phyloP scores from a whole-genome alignment of 30 jellyfish, hydroid and myxozoan species.

The Aurelia sp. region DNA sequence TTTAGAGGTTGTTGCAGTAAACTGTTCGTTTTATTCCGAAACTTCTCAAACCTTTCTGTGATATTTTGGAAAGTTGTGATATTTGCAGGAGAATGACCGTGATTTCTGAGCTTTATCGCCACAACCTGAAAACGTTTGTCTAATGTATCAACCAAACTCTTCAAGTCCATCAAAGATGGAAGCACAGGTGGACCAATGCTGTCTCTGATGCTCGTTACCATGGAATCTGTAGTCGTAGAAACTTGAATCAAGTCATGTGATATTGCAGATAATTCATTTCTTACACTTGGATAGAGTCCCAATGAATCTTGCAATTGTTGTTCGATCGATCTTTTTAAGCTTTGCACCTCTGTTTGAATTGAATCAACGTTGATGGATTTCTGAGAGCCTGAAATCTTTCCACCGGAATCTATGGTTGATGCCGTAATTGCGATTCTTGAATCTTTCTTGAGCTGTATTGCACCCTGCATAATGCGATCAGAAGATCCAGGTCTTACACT shows the following conservation, averaged over 20 bases:
- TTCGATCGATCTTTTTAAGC: not conserved
- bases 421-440: not conserved
- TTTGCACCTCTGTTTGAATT: slow-evolving; percentile 3
- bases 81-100: not conserved
- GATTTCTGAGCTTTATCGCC: not conserved
- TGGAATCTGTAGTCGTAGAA: not conserved
- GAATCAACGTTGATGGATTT: not conserved
- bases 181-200: not conserved
- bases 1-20: not conserved
- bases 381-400: slow-evolving; percentile 3
- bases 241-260: not conserved
- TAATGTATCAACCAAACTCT: not conserved
- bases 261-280: not conserved
- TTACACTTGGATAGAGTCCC: not conserved
- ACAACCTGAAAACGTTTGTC: slow-evolving; percentile 13
- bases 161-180: not conserved
- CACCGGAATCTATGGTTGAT: slow-evolving; percentile 35
- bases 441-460: slow-evolving; percentile 1
- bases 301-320: not conserved
- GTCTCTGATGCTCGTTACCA: not conserved
- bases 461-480: not conserved
- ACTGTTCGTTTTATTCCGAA: not conserved
- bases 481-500: slow-evolving; percentile 11
- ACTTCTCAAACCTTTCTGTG: not conserved
- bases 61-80: not conserved